Evolutionary conservation across 2,888 invertebrate genomes (phyloP).

Genomic region (Parapristionchus giblindavisi): DNA sequence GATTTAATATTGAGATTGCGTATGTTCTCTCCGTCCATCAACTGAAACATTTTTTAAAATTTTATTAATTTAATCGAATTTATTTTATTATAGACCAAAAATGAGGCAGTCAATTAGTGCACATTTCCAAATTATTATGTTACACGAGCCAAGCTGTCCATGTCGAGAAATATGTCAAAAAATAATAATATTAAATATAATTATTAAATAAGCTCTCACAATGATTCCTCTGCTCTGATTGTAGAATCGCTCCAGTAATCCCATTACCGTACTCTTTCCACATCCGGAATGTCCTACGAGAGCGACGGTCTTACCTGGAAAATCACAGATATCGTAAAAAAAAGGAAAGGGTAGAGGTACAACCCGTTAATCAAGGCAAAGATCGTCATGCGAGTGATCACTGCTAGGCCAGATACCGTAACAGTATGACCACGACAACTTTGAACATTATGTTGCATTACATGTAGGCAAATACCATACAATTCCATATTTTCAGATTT

Average conservation of each 20-base stretch:
- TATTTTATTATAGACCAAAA: background rate
- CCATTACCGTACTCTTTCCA: conserved; percentile 71
- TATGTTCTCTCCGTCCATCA: conserved; percentile 74
- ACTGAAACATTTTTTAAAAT: conserved; percentile 70
- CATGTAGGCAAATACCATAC: background rate
- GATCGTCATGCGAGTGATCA: no score
- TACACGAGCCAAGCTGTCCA: no score
- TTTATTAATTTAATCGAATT: background rate
- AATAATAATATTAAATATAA: conserved; percentile 2
- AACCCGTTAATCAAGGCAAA: no score
- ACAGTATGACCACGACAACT: no score
- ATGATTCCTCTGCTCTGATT: conserved; percentile 79
- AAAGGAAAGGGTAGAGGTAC: no score
- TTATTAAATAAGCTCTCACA: conserved; percentile 69
- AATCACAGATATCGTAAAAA: background rate
- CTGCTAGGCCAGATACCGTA: no score
- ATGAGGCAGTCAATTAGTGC: background rate
- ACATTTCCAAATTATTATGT: background rate
- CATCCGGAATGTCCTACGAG: conserved; percentile 67
- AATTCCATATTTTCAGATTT: background rate
- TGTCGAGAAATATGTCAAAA: no score
- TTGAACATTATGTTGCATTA: background rate
- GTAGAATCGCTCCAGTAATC: conserved; percentile 82
- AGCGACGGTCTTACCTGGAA: conserved; percentile 65
- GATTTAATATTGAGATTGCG: conserved; percentile 78